Evolutionary conservation across 2,888 invertebrate genomes (phyloP), one percentile per base, ranked within the genome.

Genomic region (Leptothorax acervorum): DNA sequence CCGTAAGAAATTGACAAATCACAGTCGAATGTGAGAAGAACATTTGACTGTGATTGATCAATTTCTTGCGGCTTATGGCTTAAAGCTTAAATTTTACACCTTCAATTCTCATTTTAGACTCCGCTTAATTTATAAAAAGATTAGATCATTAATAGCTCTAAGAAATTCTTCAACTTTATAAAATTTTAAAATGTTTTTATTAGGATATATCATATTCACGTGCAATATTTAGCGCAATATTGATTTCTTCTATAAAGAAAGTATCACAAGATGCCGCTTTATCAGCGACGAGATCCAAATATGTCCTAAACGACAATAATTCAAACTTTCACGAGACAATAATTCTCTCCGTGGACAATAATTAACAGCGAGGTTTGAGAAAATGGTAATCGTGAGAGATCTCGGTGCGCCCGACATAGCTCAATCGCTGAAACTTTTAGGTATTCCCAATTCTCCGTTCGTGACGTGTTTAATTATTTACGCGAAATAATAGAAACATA

Each of bases 361-460:
- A 85, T 63, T 82, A 70, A 82, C 11, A 31, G 51, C 28, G 28
- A 63, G 71, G 45, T 55, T 57, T 63, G 31, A 53, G 12, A 15
- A 60, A 12, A 62, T 55, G 53, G 39, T 66, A 63, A 53, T 62
- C 42, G 42, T 18, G 45, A 74, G 51, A 48, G 57, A 39, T 60
- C 63, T 79, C 15, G 35, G 12, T 42, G 23, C 62, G 45, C 78
- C n/a, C 48, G 28, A 48, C 66, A 86, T 84, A 85, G 92, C 91
- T 88, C 92, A 85, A 92, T 93, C 91, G 90, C 93, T 92, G 92
- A 91, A 87, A 93, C 92, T 94, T 93, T 94, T 93, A 91, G 89
- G 92, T 90, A 91, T 87, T 87, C 53, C 62, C 18, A 55, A 23
- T 62, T 62, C 15, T 28, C 6, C 73, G 82, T 9, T 0, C 62